phyloP scores from a whole-genome alignment of 2,797 vertebrate genomes.

The Gymnodraco acuticeps region DNA sequence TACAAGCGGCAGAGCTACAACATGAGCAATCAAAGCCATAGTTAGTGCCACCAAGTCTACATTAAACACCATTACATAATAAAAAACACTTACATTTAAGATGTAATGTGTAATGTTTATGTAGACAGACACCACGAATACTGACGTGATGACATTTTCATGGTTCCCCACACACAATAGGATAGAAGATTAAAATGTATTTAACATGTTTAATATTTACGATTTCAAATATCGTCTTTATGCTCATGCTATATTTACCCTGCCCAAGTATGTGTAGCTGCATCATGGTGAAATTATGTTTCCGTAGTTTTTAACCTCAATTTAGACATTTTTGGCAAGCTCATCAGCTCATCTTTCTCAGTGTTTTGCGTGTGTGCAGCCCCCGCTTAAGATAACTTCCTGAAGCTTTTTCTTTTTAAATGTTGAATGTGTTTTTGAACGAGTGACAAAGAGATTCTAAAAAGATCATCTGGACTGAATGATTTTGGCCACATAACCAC shows the following conservation, averaged over 20 bases:
- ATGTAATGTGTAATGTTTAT: too few species aligned
- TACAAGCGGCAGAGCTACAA: slow-evolving; percentile 23
- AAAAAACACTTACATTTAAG: neutral
- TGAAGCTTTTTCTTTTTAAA: slow-evolving; percentile 16
- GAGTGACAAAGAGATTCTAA: neutral
- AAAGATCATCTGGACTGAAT: neutral
- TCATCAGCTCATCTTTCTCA: neutral
- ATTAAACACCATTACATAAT: neutral
- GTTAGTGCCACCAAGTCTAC: neutral
- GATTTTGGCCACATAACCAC: neutral
- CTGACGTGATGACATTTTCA: too few species aligned
- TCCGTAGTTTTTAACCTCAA: neutral
- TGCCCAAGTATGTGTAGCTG: neutral
- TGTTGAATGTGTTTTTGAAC: slow-evolving; percentile 12
- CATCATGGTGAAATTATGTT: neutral
- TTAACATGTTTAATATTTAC: too few species aligned
- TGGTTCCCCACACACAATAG: too few species aligned
- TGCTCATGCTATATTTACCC: too few species aligned
- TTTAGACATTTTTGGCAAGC: slow-evolving; percentile 11
- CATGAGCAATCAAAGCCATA: slow-evolving; percentile 2
- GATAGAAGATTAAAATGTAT: too few species aligned
- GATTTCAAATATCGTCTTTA: too few species aligned
- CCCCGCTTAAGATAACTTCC: slow-evolving; percentile 3
- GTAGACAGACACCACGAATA: too few species aligned
- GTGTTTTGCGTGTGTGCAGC: neutral